phyloP scores from a whole-genome alignment of 2,113 vertebrate species.

The Labrus mixtus region DNA sequence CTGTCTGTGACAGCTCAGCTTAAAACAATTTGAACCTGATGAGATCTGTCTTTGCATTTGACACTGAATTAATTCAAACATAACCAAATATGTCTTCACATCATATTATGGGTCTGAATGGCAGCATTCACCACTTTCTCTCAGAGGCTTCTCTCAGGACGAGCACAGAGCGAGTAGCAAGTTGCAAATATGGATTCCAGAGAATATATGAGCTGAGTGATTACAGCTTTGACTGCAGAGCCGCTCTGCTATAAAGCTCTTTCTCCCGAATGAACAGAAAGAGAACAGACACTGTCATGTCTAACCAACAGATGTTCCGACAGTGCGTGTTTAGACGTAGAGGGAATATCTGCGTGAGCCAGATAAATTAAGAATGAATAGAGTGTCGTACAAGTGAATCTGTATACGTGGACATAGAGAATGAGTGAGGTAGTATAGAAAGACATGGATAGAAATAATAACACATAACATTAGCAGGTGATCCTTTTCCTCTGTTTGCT shows the following conservation, averaged over 20 bases:
- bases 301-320: slow-evolving; percentile 53
- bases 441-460: neutral
- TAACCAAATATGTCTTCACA: neutral
- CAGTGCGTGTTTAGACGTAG: slow-evolving; percentile 8
- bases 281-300: slow-evolving; percentile 28
- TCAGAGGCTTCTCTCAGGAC: neutral
- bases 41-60: neutral
- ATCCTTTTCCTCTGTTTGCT: neutral
- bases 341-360: slow-evolving; percentile 12
- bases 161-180: neutral
- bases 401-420: slow-evolving; percentile 29
- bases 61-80: neutral
- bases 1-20: too few relatives aligned
- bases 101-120: neutral
- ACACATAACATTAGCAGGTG: neutral
- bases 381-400: neutral
- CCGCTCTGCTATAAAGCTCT: slow-evolving; percentile 10
- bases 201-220: slow-evolving; percentile 4
- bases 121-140: neutral
- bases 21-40: too few relatives aligned
- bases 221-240: slow-evolving; percentile 5
- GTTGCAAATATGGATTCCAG: slow-evolving; percentile 11
- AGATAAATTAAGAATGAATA: neutral
- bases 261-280: neutral
- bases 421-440: neutral